Conservation (phyloP, 2,888 invertebrate species). For the Toxonevra muliebris region DNA sequence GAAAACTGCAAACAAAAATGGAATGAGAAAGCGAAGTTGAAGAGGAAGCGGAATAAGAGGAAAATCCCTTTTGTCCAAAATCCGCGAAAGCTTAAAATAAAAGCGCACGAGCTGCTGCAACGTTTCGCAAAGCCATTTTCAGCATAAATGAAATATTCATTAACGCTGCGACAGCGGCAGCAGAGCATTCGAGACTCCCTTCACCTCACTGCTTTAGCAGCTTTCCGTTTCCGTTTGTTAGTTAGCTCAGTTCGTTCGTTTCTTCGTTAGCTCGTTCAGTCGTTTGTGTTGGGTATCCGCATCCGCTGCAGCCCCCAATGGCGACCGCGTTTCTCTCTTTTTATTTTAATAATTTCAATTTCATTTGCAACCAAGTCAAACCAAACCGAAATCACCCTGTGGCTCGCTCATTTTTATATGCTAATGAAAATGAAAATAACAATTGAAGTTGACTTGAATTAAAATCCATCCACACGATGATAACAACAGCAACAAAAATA, state of each 20-base stretch:
- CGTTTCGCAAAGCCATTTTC: slow-evolving; percentile 36
- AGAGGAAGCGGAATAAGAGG: slow-evolving; percentile 15
- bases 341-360: slow-evolving; percentile 35
- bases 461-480: slow-evolving; percentile 29
- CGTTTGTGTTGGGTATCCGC: too few species aligned
- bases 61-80: slow-evolving; percentile 41
- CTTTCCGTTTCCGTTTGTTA: slow-evolving; percentile 27
- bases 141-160: slow-evolving; percentile 56
- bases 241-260: background rate
- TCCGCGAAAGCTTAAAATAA: slow-evolving; percentile 41
- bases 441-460: slow-evolving; percentile 37
- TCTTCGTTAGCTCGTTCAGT: too few species aligned
- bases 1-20: slow-evolving; percentile 14
- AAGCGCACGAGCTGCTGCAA: slow-evolving; percentile 20
- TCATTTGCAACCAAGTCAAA: slow-evolving; percentile 29
- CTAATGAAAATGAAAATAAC: slow-evolving; percentile 38
- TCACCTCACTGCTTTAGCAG: slow-evolving; percentile 24
- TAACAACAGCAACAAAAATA: slow-evolving; percentile 8
- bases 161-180: slow-evolving; percentile 43
- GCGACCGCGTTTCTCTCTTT: background rate
- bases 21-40: background rate
- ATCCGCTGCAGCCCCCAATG: too few species aligned
- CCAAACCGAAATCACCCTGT: slow-evolving; percentile 18
- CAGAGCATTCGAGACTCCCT: background rate
- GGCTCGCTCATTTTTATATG: slow-evolving; percentile 34